Evolutionary conservation across 37 sponge, comb jelly and placozoan genomes (phyloP), one percentile per base, ranked within the genome.

Genomic region (Agelas oroides): DNA sequence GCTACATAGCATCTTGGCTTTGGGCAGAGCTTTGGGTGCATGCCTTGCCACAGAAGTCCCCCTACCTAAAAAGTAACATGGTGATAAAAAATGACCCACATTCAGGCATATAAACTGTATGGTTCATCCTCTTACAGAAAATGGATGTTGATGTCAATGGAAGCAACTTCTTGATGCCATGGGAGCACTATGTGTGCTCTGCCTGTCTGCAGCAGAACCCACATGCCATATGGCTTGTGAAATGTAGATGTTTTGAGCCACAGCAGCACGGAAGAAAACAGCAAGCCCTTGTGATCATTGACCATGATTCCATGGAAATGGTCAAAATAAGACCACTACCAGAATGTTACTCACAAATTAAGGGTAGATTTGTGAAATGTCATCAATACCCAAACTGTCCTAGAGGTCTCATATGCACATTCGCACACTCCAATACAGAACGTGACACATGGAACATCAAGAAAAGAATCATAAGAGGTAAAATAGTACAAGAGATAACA

Each of bases 111-210:
- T n/a, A n/a, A n/a, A n/a, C n/a, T n/a, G n/a, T n/a, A n/a, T n/a
- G n/a, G n/a, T n/a, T n/a, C n/a, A n/a, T n/a, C n/a, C n/a, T n/a
- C n/a, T n/a, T n/a, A n/a, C n/a, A n/a, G n/a, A n/a, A n/a, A n/a
- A n/a, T n/a, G n/a, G n/a, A n/a, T n/a, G n/a, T n/a, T n/a, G n/a
- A n/a, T n/a, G n/a, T n/a, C n/a, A 46, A 46, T 46, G 46, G 46
- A 46, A 46, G 46, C 46, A 46, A 46, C 46, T 46, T 46, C 8
- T 46, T 46, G 46, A 46, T 67, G 69, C 69, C 69, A 19, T 67
- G 69, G 69, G 69, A 67, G 69, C 69, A 67, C 69, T 28, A 31
- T 31, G 69, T 67, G 32, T 67, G 69, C 28, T 67, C 69, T 18
- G 12, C n/a, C 19, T 67, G 69, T 32, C 34, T 67, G 2, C 33